A percentile compares a stretch with the other conserved stretches of the same genome.
Evolutionary conservation across 2,113 vertebrate species (phyloP).

Genomic region (Leucoraja erinaceus): DNA sequence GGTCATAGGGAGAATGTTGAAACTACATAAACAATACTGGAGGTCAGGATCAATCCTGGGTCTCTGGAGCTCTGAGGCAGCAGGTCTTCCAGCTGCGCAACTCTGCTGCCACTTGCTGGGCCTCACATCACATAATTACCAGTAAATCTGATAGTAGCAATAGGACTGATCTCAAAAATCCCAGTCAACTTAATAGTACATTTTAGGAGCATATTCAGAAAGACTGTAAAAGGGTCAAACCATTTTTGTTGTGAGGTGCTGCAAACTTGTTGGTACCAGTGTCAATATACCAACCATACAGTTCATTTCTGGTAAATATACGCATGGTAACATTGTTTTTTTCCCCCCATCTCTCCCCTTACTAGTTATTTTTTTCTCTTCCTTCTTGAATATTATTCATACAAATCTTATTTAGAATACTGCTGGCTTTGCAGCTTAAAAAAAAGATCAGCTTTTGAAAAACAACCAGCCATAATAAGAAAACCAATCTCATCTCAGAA

Average conservation of each 20-base stretch:
- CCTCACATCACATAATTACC: not conserved
- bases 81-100: no score
- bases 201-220: not conserved
- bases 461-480: not conserved
- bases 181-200: not conserved
- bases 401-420: not conserved
- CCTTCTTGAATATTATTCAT: not conserved
- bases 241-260: not conserved
- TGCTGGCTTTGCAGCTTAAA: not conserved
- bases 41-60: no score
- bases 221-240: no score
- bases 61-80: no score
- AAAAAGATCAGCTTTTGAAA: not conserved
- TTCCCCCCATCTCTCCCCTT: no score
- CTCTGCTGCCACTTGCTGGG: not conserved
- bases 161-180: not conserved
- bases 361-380: not conserved
- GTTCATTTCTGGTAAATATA: not conserved
- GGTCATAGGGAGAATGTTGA: no score
- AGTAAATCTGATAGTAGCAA: not conserved
- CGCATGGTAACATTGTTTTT: no score
- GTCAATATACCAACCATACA: not conserved
- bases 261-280: not conserved
- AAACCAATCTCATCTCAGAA: not conserved
- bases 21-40: no score